Evolutionary conservation across 2,113 vertebrate species (phyloP).

Genomic region (Cygnus buccinator): DNA sequence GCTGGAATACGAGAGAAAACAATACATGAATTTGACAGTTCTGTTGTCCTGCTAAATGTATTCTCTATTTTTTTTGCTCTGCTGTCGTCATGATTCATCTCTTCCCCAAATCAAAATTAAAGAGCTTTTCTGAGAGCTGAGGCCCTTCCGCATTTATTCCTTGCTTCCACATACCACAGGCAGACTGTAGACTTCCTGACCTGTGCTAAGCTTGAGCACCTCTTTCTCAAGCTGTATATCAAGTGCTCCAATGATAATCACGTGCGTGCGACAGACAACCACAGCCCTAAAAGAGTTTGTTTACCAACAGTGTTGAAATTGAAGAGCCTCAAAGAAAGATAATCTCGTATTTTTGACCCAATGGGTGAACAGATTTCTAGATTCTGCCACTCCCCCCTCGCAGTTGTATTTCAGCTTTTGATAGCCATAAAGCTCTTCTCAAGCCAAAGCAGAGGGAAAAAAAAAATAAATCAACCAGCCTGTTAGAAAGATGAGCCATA

Average conservation of each 20-base stretch:
- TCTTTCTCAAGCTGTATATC: not conserved
- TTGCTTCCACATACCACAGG: not conserved
- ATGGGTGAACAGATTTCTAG: not conserved
- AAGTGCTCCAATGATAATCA: not conserved
- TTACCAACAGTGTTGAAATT: not conserved
- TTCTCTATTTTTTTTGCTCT: not conserved
- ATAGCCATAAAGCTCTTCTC: not conserved
- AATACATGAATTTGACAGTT: not conserved
- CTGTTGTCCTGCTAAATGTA: not conserved
- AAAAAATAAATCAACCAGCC: not conserved
- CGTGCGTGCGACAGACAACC: not conserved
- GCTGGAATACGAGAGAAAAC: not conserved
- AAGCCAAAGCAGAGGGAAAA: not conserved
- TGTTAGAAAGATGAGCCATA: not conserved
- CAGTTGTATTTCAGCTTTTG: not conserved
- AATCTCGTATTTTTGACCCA: not conserved
- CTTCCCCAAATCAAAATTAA: not conserved
- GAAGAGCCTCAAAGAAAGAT: not conserved
- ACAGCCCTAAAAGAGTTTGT: rapidly evolving
- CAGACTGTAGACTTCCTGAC: not conserved
- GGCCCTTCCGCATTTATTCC: not conserved
- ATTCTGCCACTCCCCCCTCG: not conserved
- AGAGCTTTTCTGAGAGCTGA: not conserved
- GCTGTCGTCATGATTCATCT: not conserved
- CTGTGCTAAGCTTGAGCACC: not conserved